Evolutionary conservation across 2,797 vertebrate genomes (phyloP).

Genomic region (Falco concolor): DNA sequence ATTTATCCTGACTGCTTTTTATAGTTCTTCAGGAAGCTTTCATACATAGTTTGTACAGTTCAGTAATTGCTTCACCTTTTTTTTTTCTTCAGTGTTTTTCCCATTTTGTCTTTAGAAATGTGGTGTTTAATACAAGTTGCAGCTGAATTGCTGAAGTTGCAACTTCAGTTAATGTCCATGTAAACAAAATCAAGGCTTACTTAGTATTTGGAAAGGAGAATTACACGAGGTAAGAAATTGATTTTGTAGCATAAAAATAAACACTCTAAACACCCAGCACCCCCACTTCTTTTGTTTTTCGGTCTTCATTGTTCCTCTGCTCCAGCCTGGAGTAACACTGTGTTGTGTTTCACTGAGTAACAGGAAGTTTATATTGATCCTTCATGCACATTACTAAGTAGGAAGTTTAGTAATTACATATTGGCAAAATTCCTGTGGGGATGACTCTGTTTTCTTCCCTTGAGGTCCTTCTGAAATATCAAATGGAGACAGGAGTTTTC

Average conservation of each 20-base stretch:
- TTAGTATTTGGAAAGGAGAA: background rate
- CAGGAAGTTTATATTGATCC: conserved; percentile 9
- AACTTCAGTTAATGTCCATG: background rate
- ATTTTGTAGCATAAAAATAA: background rate
- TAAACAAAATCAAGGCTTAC: background rate
- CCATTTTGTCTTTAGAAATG: background rate
- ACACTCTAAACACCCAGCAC: fast-evolving
- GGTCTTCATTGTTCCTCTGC: background rate
- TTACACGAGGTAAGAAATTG: background rate
- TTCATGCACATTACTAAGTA: background rate
- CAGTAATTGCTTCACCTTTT: background rate
- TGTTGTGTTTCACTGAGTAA: background rate
- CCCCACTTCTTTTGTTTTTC: background rate
- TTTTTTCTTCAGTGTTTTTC: background rate
- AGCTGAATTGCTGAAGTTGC: background rate
- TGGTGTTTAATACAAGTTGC: background rate
- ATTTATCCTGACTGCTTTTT: background rate
- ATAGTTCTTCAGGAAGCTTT: background rate
- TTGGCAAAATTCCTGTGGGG: background rate
- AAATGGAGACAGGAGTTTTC: conserved; percentile 18
- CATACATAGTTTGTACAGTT: background rate
- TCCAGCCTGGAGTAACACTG: background rate
- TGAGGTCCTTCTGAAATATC: conserved; percentile 31
- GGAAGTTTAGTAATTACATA: background rate
- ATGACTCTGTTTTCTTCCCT: conserved; percentile 10